phyloP scores from a whole-genome alignment of 2,888 invertebrate species.

The Pseudococcus longispinus region DNA sequence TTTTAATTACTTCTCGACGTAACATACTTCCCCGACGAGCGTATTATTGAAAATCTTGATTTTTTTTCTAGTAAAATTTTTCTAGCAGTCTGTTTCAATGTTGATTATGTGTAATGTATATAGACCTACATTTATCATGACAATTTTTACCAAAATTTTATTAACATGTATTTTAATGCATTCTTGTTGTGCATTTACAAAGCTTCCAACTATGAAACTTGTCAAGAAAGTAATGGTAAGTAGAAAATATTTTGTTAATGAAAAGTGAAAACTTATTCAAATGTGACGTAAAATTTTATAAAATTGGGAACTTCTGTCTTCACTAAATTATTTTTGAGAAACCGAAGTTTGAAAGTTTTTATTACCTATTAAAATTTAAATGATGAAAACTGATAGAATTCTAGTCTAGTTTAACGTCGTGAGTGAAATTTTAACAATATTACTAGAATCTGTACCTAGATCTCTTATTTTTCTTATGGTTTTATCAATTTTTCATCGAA shows the following conservation, averaged over 20 bases:
- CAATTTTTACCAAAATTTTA: neutral
- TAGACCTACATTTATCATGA: neutral
- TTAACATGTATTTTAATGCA: neutral
- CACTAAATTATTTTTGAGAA: no score
- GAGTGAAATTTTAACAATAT: no score
- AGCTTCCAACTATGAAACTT: neutral
- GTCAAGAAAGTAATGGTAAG: neutral
- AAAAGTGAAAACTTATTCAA: no score
- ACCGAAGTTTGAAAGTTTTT: no score
- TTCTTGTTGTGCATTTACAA: neutral
- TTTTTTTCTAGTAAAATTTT: neutral
- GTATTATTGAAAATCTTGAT: neutral
- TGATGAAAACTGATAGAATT: no score
- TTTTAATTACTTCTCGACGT: neutral
- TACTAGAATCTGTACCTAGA: no score
- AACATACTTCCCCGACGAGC: neutral
- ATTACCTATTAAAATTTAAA: no score
- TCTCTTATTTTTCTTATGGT: no score
- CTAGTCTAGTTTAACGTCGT: no score
- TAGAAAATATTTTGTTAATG: neutral
- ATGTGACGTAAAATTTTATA: no score
- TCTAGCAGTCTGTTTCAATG: neutral
- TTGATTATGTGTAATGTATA: neutral
- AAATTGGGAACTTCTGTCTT: no score
- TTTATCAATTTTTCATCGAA: no score